Base-by-base conservation (phyloP, 2,797 vertebrate genomes). In the Diglossa cyanea region DNA sequence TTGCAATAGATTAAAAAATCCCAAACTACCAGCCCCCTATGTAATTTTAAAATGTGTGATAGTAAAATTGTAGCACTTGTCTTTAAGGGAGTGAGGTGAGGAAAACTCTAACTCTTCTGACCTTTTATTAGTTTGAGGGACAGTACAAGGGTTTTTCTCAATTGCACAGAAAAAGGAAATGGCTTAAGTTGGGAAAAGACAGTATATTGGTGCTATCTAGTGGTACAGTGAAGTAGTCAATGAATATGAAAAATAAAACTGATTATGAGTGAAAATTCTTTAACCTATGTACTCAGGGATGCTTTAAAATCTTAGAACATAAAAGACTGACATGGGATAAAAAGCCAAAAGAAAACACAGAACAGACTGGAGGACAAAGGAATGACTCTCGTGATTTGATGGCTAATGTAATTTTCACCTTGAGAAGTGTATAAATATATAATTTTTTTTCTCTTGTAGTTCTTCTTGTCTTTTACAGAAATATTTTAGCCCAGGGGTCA, bases 171-270 rank as follows among this genome's bases (percentile, higher is more conserved):
- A 83, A 67, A 83, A 8, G 15, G 48, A 86, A 90, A 71, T 44
- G 67, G 57, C 42, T 89, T 72, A 77, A 77, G 39, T 28, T 24
- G 76, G n/a, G 17, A 35, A 83, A 75, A 86, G 75, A 57, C 90
- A 80, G 97, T 95, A 93, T 96, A 76, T 97, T 95, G 95, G 97
- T 98, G 98, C 97, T 97, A 97, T 94, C 98, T 98, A 98, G 98
- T 98, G 98, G 98, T 96, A 55, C 53, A 58, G 75, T 88, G 30
- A 80, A 90, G 92, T 58, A 97, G 70, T 88, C 66, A 86, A 71
- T n/a, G 76, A 94, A 88, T 80, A 96, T 47, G 25, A 95, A 83
- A 82, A 93, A 67, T n/a, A 77, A 71, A 94, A 67, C 57, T 76
- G 76, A 91, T 91, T 94, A 92, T 83, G 70, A 80, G 17, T 35